These are phyloP conservation scores for Perognathus longimembris DNA, from an alignment of 2,113 vertebrate species.

Conservation along the genomic window DNA sequence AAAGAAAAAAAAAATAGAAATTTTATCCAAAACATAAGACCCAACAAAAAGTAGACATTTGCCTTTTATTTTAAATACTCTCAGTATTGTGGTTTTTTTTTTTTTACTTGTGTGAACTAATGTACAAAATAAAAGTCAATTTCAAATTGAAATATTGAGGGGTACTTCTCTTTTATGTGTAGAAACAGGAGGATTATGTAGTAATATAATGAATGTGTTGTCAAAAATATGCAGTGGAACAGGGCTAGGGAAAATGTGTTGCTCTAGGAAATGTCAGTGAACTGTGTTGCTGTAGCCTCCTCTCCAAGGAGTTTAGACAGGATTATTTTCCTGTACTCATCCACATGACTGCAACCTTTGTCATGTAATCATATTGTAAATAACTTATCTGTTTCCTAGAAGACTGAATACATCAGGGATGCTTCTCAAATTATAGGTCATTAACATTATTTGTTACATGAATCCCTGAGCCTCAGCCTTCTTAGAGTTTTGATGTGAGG, in stretches of 20 bases:
- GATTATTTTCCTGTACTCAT: not conserved
- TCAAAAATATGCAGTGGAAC: not conserved
- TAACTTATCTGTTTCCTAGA: not conserved
- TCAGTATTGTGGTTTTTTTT: not conserved
- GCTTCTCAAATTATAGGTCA: not conserved
- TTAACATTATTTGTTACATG: not conserved
- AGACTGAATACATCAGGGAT: not conserved
- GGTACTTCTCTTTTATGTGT: not conserved
- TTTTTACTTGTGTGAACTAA: not conserved
- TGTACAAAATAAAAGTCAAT: not conserved
- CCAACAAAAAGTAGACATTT: not conserved
- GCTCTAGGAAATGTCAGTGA: not conserved
- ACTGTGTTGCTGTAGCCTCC: rapidly evolving
- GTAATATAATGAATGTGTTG: rapidly evolving
- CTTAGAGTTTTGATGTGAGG: not conserved
- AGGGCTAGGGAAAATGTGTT: no score
- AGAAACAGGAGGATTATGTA: rapidly evolving
- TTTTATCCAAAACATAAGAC: not conserved
- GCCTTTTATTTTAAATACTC: not conserved
- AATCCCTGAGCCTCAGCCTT: not conserved
- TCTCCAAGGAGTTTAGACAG: rapidly evolving
- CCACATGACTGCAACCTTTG: not conserved
- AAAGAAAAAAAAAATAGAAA: not conserved
- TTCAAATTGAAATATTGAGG: not conserved
- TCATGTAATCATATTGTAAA: not conserved